Evolutionary conservation across 2,888 invertebrate species (phyloP).

Genomic region (Lacanobia wlatinum): DNA sequence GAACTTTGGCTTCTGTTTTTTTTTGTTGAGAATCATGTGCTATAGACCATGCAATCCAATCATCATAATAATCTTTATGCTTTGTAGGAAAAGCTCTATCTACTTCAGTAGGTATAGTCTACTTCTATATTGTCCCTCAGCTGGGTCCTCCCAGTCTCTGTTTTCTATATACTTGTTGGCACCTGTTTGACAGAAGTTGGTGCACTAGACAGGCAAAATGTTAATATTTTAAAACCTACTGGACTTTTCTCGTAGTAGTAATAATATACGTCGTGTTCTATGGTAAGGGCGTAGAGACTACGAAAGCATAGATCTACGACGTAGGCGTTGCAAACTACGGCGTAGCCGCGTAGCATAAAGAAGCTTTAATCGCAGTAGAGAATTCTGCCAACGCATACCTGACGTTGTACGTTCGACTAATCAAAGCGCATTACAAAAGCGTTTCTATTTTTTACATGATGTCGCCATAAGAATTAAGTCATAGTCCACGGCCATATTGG

Average conservation of each 20-base stretch:
- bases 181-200: no score
- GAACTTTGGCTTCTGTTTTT: neutral
- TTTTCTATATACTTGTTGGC: no score
- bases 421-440: neutral
- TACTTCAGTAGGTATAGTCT: no score
- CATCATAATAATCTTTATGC: neutral
- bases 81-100: neutral
- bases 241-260: neutral
- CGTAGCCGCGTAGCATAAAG: neutral
- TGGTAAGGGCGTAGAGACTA: slow-evolving; percentile 35
- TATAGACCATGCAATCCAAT: neutral
- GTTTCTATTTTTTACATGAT: slow-evolving; percentile 37
- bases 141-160: neutral
- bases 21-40: neutral
- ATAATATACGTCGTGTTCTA: neutral
- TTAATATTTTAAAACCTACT: neutral
- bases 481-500: slow-evolving; percentile 77
- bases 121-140: no score
- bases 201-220: neutral
- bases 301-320: neutral
- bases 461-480: slow-evolving; percentile 55
- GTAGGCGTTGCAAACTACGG: neutral
- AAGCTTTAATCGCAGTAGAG: neutral
- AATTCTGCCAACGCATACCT: neutral
- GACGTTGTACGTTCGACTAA: neutral